Evolutionary conservation across 1,140 invertebrate genomes (phyloP).

Genomic region (Solenopsis fugax): DNA sequence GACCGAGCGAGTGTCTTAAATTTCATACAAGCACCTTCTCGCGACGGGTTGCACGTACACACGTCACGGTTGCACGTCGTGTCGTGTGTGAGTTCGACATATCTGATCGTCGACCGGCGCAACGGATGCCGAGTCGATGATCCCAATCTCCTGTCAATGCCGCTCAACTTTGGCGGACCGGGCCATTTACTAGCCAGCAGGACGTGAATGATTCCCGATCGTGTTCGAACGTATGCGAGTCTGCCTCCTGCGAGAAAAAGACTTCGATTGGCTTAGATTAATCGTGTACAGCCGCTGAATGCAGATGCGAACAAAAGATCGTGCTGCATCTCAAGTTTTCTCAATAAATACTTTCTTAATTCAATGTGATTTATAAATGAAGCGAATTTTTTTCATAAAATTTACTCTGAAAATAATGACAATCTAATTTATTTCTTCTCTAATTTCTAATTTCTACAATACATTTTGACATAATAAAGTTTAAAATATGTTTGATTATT

Average conservation of each 20-base stretch:
- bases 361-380: background rate
- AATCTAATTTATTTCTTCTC: too few species aligned
- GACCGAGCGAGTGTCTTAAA: slow-evolving; percentile 73
- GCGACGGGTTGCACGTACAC: slow-evolving; percentile 40
- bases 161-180: slow-evolving; percentile 65
- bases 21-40: slow-evolving; percentile 75
- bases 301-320: background rate
- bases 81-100: slow-evolving; percentile 71
- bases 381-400: too few species aligned
- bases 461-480: too few species aligned
- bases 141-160: slow-evolving; percentile 79
- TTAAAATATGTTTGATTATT: too few species aligned
- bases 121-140: slow-evolving; percentile 72
- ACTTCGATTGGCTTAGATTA: slow-evolving; percentile 60
- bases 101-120: slow-evolving; percentile 72
- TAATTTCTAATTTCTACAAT: too few species aligned
- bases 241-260: slow-evolving; percentile 50
- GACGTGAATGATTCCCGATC: slow-evolving; percentile 63
- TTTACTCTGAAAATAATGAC: too few species aligned
- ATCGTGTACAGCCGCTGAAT: slow-evolving; percentile 23
- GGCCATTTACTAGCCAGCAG: slow-evolving; percentile 74
- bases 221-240: slow-evolving; percentile 49
- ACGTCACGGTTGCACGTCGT: slow-evolving; percentile 46
- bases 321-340: background rate
- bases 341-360: background rate